Conservation (phyloP, 2,113 vertebrate genomes). For the Takifugu flavidus region DNA sequence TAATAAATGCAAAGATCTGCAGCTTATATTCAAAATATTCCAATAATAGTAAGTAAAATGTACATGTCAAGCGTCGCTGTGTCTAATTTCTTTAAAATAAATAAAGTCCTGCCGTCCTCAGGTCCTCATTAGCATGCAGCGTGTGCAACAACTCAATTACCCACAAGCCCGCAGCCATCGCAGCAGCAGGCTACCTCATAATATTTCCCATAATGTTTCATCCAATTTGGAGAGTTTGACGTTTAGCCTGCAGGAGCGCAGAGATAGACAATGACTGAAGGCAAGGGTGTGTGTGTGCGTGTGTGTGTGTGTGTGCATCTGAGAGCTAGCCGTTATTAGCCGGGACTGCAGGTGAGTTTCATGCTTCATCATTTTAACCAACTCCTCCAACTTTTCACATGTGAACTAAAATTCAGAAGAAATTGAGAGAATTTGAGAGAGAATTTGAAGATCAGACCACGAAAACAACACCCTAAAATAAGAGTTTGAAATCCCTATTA, state of each 20-base stretch:
- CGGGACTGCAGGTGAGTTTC: slow-evolving; percentile 32
- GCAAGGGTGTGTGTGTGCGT: slow-evolving; percentile 32
- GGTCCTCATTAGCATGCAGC: slow-evolving; percentile 63
- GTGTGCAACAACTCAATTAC: slow-evolving; percentile 68
- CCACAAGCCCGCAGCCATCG: slow-evolving; percentile 59
- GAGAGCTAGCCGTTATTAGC: slow-evolving; percentile 12
- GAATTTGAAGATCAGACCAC: slow-evolving; percentile 3
- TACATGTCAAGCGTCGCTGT: neutral
- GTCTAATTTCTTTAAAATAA: slow-evolving; percentile 1
- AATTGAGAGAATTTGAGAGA: slow-evolving; percentile 2
- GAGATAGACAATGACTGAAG: slow-evolving; percentile 67
- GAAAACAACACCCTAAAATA: slow-evolving; percentile 37
- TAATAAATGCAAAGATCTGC: no score
- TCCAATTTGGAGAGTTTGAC: slow-evolving; percentile 77
- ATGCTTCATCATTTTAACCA: slow-evolving; percentile 25
- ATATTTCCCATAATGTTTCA: slow-evolving; percentile 76
- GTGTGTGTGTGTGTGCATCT: neutral
- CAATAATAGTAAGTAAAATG: neutral
- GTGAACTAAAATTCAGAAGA: neutral
- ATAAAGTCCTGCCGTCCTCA: slow-evolving; percentile 14
- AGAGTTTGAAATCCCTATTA: neutral
- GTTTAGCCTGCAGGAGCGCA: slow-evolving; percentile 68
- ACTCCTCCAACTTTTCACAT: neutral
- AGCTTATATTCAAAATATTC: neutral
- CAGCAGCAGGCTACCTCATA: slow-evolving; percentile 71